Evolutionary conservation across 2,113 vertebrate genomes (phyloP).

Genomic region (Nothocercus julius): DNA sequence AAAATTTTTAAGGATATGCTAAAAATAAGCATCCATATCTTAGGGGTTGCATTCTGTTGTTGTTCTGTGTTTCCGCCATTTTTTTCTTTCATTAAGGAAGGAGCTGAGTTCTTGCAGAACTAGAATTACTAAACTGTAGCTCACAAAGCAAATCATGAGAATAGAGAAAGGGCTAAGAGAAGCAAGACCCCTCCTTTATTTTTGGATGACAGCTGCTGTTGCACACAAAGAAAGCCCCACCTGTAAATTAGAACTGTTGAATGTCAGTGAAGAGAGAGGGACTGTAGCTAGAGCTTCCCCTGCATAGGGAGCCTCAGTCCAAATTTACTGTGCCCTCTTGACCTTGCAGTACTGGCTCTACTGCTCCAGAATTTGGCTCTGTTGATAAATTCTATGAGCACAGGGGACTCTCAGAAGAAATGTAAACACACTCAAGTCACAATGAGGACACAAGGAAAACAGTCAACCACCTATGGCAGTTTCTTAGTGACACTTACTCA

Average conservation of each 20-base stretch:
- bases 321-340: not conserved
- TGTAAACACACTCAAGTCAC: not conserved
- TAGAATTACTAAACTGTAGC: not conserved
- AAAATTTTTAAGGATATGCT: not conserved
- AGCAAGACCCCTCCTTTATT: not conserved
- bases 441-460: not conserved
- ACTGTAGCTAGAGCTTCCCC: not conserved
- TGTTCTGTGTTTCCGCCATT: not conserved
- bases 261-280: not conserved
- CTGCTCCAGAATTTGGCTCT: too few species aligned
- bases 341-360: not conserved
- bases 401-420: not conserved
- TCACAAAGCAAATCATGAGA: not conserved
- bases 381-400: rapidly evolving
- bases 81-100: not conserved
- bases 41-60: not conserved
- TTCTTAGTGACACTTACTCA: not conserved
- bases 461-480: rapidly evolving
- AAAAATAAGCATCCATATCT: not conserved
- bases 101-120: not conserved
- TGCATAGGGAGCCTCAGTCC: not conserved
- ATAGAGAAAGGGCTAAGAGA: not conserved
- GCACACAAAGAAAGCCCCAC: not conserved
- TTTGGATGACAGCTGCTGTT: not conserved
- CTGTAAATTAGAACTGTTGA: not conserved